These are phyloP conservation scores for Stenchaetothrips biformis DNA, from an alignment of 2,888 invertebrate species.

Conservation along the genomic window DNA sequence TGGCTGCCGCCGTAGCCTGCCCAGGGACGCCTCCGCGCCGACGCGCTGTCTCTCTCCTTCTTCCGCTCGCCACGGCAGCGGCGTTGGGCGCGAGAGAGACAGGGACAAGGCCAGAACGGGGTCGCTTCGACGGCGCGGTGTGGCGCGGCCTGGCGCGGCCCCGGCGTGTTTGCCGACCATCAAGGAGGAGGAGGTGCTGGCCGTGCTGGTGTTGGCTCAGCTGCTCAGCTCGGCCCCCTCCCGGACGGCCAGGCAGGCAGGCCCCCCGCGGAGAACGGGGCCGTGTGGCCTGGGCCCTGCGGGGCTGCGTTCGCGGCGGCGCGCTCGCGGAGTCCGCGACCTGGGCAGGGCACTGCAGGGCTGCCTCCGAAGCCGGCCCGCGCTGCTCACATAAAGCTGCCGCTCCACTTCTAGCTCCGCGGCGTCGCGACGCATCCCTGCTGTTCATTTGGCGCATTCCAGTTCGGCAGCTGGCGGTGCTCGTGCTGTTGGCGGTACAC, in stretches of 20 bases:
- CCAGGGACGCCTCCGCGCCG: not conserved
- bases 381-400: not conserved
- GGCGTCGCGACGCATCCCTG: not conserved
- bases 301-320: too few relatives aligned
- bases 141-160: not conserved
- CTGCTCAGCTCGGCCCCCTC: slow-evolving; percentile 20
- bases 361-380: not conserved
- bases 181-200: not conserved
- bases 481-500: too few relatives aligned
- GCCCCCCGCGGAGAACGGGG: not conserved
- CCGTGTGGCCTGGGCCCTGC: not conserved
- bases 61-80: not conserved
- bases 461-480: not conserved
- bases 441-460: not conserved
- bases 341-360: not conserved
- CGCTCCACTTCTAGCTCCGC: not conserved
- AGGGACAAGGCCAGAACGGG: not conserved
- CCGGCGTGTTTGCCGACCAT: slow-evolving; percentile 19
- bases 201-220: slow-evolving; percentile 19
- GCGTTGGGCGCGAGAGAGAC: not conserved
- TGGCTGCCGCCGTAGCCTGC: not conserved
- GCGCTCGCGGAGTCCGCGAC: not conserved
- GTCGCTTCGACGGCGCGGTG: not conserved
- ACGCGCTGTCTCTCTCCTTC: not conserved
- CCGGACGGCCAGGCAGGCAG: not conserved